Evolutionary conservation across 2,113 vertebrate genomes (phyloP).

Genomic region (Phyllostomus hastatus): DNA sequence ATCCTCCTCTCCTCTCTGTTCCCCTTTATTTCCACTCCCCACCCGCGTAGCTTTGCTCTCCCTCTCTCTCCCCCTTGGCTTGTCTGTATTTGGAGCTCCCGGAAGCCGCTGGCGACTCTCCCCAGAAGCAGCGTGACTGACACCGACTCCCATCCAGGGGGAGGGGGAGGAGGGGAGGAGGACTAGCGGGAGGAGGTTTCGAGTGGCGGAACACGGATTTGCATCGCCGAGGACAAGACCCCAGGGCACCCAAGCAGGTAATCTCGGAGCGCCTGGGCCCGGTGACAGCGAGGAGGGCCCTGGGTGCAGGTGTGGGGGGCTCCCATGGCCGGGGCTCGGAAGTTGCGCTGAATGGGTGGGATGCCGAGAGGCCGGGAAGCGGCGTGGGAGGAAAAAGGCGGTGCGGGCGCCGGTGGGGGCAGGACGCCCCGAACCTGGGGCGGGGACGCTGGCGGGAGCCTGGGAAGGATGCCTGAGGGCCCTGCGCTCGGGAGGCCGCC

Average conservation of each 20-base stretch:
- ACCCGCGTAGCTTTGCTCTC: constrained; percentile 76
- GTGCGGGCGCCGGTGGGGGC: background rate
- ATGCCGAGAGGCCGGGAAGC: background rate
- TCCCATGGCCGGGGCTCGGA: background rate
- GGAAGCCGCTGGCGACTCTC: constrained; percentile 85
- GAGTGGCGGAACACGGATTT: constrained; percentile 52
- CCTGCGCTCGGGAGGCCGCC: background rate
- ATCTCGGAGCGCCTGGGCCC: background rate
- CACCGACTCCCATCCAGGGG: constrained; percentile 74
- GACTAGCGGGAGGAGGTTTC: background rate
- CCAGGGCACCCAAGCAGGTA: constrained; percentile 73
- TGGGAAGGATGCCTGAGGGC: background rate
- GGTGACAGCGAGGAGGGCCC: background rate
- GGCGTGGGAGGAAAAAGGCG: background rate
- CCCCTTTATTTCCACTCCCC: constrained; percentile 55
- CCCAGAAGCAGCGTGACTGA: constrained; percentile 80
- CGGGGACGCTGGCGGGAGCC: background rate
- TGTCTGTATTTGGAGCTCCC: constrained; percentile 93
- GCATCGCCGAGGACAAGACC: constrained; percentile 50
- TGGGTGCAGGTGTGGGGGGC: background rate
- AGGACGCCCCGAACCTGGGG: background rate
- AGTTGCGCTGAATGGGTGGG: background rate
- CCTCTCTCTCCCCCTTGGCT: constrained; percentile 62
- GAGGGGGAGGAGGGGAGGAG: background rate
- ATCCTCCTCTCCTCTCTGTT: background rate